Evolutionary conservation across 1,140 invertebrate species (phyloP).

Genomic region (Formica selysi): DNA sequence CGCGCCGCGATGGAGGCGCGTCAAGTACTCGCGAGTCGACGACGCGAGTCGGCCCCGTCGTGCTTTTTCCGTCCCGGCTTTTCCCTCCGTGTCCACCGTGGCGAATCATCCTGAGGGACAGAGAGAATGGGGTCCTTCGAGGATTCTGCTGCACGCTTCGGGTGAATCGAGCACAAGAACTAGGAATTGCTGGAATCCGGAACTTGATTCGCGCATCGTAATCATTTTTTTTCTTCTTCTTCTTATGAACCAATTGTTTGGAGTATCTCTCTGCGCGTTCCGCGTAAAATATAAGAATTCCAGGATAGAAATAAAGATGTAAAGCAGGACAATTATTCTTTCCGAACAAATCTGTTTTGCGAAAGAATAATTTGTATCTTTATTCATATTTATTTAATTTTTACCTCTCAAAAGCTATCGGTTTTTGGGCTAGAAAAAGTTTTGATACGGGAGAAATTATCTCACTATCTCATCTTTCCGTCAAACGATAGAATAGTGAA

Average conservation of each 20-base stretch:
- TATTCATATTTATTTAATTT: background rate
- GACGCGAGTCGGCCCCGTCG: slow-evolving; percentile 23
- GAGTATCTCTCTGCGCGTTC: background rate
- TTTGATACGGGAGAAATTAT: background rate
- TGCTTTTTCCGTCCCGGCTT: slow-evolving; percentile 41
- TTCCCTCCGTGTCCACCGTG: slow-evolving; percentile 36
- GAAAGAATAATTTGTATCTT: background rate
- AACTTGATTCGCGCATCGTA: slow-evolving; percentile 31
- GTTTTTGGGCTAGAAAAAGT: background rate
- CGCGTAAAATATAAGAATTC: background rate
- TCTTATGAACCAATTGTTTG: slow-evolving; percentile 1
- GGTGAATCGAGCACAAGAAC: slow-evolving; percentile 11
- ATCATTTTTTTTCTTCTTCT: background rate
- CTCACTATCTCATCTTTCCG: background rate
- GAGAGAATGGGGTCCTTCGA: slow-evolving; percentile 7
- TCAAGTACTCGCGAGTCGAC: slow-evolving; percentile 54
- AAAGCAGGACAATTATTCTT: background rate
- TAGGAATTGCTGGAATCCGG: slow-evolving; percentile 50
- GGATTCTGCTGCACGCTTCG: slow-evolving; percentile 1
- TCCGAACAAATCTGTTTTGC: background rate
- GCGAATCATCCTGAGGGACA: slow-evolving; percentile 44
- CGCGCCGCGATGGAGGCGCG: slow-evolving; percentile 49
- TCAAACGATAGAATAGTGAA: background rate
- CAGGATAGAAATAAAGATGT: too few species aligned
- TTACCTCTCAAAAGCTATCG: background rate